Evolutionary conservation across 2,888 invertebrate species (phyloP).

Genomic region (Mactromeris polynyma): DNA sequence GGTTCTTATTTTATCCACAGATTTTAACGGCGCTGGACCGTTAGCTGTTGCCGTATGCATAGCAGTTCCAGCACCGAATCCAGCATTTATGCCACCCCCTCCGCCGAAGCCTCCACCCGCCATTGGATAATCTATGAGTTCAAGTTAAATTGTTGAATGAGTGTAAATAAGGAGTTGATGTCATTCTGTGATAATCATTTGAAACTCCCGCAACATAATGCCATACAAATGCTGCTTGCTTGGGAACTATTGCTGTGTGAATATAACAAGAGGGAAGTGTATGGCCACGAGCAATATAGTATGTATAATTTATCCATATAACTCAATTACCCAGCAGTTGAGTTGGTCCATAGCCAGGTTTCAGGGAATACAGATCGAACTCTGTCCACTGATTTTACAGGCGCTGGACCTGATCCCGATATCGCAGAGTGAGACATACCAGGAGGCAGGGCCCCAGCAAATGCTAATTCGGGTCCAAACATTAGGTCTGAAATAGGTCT

Average conservation of each 20-base stretch:
- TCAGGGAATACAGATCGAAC: slow-evolving; percentile 91
- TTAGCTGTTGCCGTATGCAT: background rate
- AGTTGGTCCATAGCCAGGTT: slow-evolving; percentile 91
- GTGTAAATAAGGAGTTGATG: background rate
- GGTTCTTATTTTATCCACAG: slow-evolving; percentile 26
- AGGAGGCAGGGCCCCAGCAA: slow-evolving; percentile 23
- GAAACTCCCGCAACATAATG: too few relatives aligned
- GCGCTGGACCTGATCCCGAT: background rate
- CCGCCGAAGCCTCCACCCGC: background rate
- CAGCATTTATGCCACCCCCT: slow-evolving; percentile 11
- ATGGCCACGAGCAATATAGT: background rate
- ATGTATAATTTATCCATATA: background rate
- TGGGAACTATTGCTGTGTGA: too few relatives aligned
- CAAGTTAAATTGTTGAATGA: background rate
- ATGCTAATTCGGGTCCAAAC: background rate
- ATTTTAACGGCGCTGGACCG: slow-evolving; percentile 4
- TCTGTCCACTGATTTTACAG: slow-evolving; percentile 74
- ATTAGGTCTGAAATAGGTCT: slow-evolving; percentile 10
- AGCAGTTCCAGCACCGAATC: slow-evolving; percentile 10
- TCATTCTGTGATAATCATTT: background rate
- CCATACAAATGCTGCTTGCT: too few relatives aligned
- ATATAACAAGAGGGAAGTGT: background rate
- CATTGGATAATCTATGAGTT: background rate
- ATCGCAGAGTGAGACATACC: background rate
- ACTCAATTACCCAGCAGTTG: slow-evolving; percentile 89